Percentiles rank a stretch among this genome's conserved stretches.
Conservation (phyloP, 2,888 invertebrate genomes). For the Thymelicus acteon region DNA sequence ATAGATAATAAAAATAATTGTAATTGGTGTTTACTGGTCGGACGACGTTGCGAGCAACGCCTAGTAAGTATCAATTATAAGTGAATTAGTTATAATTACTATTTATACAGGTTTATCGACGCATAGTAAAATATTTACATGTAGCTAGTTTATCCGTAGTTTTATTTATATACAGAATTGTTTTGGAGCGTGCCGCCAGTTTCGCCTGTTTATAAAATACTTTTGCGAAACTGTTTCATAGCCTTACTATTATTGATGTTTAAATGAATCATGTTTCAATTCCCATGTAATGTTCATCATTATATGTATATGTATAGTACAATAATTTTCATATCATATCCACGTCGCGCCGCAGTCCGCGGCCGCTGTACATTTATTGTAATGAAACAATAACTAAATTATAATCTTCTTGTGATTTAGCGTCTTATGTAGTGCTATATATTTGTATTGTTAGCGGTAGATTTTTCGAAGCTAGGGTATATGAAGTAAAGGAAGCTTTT, state of each 20-base stretch:
- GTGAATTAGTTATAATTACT: conserved; percentile 23
- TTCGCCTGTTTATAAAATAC: conserved; percentile 8
- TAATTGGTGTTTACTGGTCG: conserved; percentile 19
- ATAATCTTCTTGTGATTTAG: conserved; percentile 67
- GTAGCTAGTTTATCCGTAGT: conserved; percentile 30
- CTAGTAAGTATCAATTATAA: conserved; percentile 27
- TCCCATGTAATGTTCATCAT: conserved; percentile 19
- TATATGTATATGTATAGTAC: conserved; percentile 53
- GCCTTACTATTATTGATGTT: not conserved
- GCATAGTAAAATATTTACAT: conserved; percentile 33
- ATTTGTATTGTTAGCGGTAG: conserved; percentile 45
- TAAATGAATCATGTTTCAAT: conserved; percentile 1
- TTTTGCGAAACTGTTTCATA: conserved; percentile 14
- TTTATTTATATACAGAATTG: conserved; percentile 24
- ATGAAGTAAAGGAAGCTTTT: conserved; percentile 20
- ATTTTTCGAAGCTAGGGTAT: conserved; percentile 36
- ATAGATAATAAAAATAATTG: conserved; percentile 6
- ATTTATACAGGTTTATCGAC: conserved; percentile 28
- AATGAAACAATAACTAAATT: conserved; percentile 52
- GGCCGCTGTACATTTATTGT: conserved; percentile 26
- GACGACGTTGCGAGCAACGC: not conserved
- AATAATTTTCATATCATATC: conserved; percentile 64
- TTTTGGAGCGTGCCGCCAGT: conserved; percentile 15
- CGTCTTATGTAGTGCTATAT: conserved; percentile 57
- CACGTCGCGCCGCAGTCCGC: conserved; percentile 15